Evolutionary conservation across 2,113 vertebrate species (phyloP).

Genomic region (Sciurus niger): DNA sequence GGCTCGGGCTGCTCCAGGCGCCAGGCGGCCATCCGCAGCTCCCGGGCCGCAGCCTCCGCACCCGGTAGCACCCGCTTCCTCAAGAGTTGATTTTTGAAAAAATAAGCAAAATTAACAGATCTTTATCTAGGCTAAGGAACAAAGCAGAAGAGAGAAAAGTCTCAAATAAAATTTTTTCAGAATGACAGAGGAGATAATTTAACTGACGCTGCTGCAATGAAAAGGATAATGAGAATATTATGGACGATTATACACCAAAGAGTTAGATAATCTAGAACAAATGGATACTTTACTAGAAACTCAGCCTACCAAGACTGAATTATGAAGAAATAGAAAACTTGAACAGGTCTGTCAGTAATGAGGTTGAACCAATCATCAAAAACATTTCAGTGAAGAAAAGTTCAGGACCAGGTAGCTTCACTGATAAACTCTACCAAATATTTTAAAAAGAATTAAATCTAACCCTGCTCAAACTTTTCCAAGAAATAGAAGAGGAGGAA

Average conservation of each 20-base stretch:
- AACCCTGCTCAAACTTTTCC: background rate
- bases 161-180: background rate
- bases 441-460: background rate
- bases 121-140: too few relatives aligned
- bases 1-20: background rate
- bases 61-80: too few relatives aligned
- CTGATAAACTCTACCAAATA: background rate
- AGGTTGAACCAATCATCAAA: background rate
- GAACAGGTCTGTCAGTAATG: background rate
- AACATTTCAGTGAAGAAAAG: too few relatives aligned
- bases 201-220: background rate
- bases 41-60: too few relatives aligned
- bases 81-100: background rate
- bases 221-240: background rate
- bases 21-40: too few relatives aligned
- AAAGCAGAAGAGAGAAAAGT: background rate
- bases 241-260: too few relatives aligned
- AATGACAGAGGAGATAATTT: too few relatives aligned
- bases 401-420: background rate
- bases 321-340: background rate
- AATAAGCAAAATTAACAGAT: background rate
- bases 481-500: background rate
- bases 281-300: too few relatives aligned
- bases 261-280: too few relatives aligned
- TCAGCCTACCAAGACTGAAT: background rate